Conservation (phyloP, 1,140 invertebrate genomes). For the Pachyrhynchus sulphureomaculatus region DNA sequence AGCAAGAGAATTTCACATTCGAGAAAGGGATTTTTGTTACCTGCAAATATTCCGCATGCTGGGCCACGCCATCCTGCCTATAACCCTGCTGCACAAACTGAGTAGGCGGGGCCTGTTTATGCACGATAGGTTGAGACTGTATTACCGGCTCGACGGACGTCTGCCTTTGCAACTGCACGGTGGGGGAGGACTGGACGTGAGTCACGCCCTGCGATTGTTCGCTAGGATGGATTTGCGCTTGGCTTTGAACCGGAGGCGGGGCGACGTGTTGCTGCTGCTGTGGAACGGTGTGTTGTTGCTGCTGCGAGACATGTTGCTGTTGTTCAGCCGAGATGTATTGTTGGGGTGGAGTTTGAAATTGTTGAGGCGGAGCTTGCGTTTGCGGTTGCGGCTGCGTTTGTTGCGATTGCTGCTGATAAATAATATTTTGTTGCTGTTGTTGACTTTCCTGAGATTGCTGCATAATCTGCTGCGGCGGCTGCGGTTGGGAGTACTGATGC, state of each 20-base stretch:
- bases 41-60: constrained; percentile 44
- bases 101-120: constrained; percentile 39
- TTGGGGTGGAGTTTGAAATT: constrained; percentile 51
- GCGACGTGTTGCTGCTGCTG: constrained; percentile 31
- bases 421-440: constrained; percentile 39
- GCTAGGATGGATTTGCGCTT: constrained; percentile 41
- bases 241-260: neutral
- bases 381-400: constrained; percentile 50
- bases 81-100: constrained; percentile 44
- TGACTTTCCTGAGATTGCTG: constrained; percentile 28
- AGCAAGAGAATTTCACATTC: too few species aligned
- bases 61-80: constrained; percentile 36
- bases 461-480: constrained; percentile 43
- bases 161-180: constrained; percentile 43
- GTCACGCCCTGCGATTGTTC: constrained; percentile 42
- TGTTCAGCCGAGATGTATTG: constrained; percentile 25
- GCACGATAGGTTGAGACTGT: constrained; percentile 44
- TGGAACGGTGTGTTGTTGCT: constrained; percentile 38
- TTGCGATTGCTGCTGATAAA: constrained; percentile 39
- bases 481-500: constrained; percentile 45
- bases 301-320: constrained; percentile 49
- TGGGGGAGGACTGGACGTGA: constrained; percentile 38
- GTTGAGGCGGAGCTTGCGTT: constrained; percentile 53
- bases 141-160: constrained; percentile 39
- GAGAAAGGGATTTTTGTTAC: constrained; percentile 14